Base-by-base conservation (phyloP, 2,888 invertebrate genomes). In the Ormyrus pomaceus region DNA sequence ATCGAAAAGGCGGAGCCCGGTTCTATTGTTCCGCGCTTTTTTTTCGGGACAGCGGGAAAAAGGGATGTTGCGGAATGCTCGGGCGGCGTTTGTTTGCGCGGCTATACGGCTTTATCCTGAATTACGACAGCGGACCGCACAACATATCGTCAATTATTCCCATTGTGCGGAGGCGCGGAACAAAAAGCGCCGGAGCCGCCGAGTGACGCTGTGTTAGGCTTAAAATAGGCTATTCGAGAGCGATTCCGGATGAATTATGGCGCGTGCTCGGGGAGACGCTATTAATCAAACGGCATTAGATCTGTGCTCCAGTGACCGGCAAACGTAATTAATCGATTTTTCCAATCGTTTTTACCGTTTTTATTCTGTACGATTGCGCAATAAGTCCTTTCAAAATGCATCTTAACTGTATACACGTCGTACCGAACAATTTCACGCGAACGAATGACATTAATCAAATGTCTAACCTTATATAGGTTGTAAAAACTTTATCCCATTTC, bases 61-160 rank as follows among this genome's bases (percentile, higher is more conserved):
- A 68, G 77, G 69, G 69, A 64, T 34, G 34, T 81, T 55, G 66
- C 19, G 80, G 50, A 50, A 71, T 81, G 69, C 61, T 73, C 34
- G 48, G 50, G 76, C 51, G 65, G 61, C 55, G 55, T 69, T 45
- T 55, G 68, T 55, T 72, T 34, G 34, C 34, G 34, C 34, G 0
- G 34, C 34, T 34, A 34, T 34, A 34, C 34, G 34, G 34, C 34
- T 34, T 34, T 79, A 76, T 74, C 77, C 55, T 53, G 70, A 81
- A 77, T 81, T 75, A 65, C 69, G 77, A 34, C 69, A 69, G 72
- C 13, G 19, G 13, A 53, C 77, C 73, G 64, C 65, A 34, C 34
- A 77, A 70, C 70, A 51, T 65, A 70, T 56, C 77, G 78, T 78
- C 70, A 58, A 81, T 81, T 81, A 75, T 62, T 19, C 61, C 61